phyloP scores from a whole-genome alignment of 2,113 vertebrate genomes.

The Urocynchramus pylzowi region DNA sequence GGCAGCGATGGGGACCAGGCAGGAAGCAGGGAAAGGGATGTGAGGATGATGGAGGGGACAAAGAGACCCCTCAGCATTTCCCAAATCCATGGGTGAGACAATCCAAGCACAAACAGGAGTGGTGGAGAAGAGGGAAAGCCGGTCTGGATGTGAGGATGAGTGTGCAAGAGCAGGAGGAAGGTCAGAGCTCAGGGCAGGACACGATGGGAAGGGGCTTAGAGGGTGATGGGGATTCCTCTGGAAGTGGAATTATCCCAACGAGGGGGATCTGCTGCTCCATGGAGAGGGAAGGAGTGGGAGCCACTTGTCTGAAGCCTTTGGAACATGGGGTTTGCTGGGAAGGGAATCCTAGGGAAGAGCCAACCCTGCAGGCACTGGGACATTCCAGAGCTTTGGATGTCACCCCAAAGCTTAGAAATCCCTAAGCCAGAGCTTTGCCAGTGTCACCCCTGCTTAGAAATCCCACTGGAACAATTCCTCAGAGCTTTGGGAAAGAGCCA shows the following conservation, averaged over 20 bases:
- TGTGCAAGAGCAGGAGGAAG: neutral
- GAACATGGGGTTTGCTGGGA: neutral
- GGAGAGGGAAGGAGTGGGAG: neutral
- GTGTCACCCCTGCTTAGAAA: neutral
- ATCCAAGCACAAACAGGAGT: neutral
- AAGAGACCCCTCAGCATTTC: fast-evolving
- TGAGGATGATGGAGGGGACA: neutral
- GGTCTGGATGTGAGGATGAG: neutral
- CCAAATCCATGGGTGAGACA: neutral
- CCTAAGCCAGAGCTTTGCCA: no score
- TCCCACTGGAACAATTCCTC: neutral
- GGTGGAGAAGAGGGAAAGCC: fast-evolving
- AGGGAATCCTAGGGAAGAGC: neutral
- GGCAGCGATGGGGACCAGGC: neutral
- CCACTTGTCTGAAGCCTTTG: neutral
- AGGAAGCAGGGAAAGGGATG: neutral
- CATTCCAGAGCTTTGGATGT: neutral
- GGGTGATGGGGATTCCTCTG: neutral
- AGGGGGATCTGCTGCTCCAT: neutral
- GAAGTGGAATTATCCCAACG: neutral
- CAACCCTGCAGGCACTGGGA: fast-evolving
- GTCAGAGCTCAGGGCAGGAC: neutral
- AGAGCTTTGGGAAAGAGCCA: neutral
- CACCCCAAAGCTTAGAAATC: no score
- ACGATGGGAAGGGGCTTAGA: neutral